Base-by-base conservation (phyloP, 2,113 vertebrate genomes). In the Dendrocopos noguchii region DNA sequence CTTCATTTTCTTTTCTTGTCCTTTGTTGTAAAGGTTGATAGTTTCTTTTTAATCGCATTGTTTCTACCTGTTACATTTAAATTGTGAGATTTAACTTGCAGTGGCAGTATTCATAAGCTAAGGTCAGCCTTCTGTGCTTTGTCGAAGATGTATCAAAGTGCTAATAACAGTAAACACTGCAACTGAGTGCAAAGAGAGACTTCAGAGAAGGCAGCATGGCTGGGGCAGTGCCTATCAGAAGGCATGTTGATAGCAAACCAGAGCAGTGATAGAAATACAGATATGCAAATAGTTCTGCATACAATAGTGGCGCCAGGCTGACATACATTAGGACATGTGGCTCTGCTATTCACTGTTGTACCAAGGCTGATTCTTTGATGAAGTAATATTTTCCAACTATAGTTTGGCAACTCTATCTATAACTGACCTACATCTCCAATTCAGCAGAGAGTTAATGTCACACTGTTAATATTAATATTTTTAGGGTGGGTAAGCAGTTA, bases 331-430 rank as follows among this genome's bases (percentile, higher is more conserved):
- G 94, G 94, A 93, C 93, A 86, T 74, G 90, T 90, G 95, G 84
- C 95, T 94, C 90, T 46, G 73, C 93, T 96, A 31, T 92, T 84
- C 76, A 21, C 85, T n/a, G 59, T 81, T 86, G 83, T 92, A 96
- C 91, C 94, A 85, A 77, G 66, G 76, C 91, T 89, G 67, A 93
- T 94, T 93, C 91, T 96, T 95, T 91, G 94, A 93, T 96, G 95
- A 96, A 96, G 95, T 97, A 95, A 97, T 95, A 91, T 95, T 97
- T 97, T 96, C 95, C 96, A 91, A 0, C 89, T 87, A 11, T 44
- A 78, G 72, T 89, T 95, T 97, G 96, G 94, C 95, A 96, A 68
- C 84, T 71, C 71, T 42, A 0, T 57, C 63, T 63, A 68, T 71
- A 92, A 88, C 93, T 95, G 93, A 95, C 94, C 90, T 93, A 90